Evolutionary conservation across 1,140 invertebrate species (phyloP).

Genomic region (Leguminivora glycinivorella): DNA sequence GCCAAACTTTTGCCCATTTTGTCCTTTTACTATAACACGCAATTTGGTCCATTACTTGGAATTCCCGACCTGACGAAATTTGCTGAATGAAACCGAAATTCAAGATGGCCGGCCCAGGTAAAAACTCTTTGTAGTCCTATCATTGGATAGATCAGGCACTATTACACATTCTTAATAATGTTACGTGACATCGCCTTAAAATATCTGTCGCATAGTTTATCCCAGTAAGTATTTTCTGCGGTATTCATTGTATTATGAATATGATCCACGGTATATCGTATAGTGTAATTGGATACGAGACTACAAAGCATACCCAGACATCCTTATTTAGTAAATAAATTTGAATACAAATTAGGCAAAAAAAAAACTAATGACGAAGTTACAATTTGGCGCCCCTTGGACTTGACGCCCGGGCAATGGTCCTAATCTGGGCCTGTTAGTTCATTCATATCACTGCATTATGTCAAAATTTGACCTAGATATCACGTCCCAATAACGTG

Average conservation of each 20-base stretch:
- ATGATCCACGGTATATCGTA: no score
- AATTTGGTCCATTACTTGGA: not conserved
- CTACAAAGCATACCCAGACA: no score
- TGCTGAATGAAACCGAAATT: conserved; percentile 1
- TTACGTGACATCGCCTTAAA: not conserved
- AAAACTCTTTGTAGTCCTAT: not conserved
- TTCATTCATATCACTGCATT: not conserved
- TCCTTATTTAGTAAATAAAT: no score
- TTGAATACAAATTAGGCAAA: no score
- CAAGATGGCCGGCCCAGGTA: conserved; percentile 8
- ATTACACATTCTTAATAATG: not conserved
- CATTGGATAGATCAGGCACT: not conserved
- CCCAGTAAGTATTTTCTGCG: no score
- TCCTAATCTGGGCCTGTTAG: no score
- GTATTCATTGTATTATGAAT: no score
- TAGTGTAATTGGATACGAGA: no score
- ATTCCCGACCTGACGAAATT: not conserved
- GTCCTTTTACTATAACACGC: not conserved
- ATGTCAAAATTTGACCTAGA: not conserved
- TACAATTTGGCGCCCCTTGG: no score
- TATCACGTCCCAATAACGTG: not conserved
- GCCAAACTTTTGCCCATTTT: not conserved
- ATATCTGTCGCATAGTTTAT: not conserved
- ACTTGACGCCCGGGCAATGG: no score
- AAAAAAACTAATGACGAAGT: no score